phyloP scores from a whole-genome alignment of 2,113 vertebrate genomes.

The Pedionomus torquatus region DNA sequence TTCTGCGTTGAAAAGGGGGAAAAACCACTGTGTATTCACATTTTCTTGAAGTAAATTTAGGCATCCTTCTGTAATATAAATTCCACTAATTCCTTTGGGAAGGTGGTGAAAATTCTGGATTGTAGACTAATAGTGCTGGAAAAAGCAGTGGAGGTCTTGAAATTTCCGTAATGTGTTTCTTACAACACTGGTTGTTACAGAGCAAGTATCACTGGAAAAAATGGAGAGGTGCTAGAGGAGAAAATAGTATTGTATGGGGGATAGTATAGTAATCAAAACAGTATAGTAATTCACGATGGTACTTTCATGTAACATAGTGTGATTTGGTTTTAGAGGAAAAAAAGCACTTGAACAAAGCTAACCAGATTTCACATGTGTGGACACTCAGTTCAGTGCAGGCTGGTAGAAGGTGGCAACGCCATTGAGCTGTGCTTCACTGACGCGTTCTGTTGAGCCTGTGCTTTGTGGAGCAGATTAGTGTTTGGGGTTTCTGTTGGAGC shows the following conservation, averaged over 20 bases:
- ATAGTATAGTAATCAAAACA: neutral
- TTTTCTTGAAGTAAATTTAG: neutral
- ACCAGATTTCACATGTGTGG: neutral
- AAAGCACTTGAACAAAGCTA: neutral
- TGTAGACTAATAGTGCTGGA: neutral
- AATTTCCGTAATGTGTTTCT: neutral
- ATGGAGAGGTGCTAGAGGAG: neutral
- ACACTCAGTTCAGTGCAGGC: neutral
- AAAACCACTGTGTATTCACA: neutral
- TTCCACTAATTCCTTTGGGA: neutral
- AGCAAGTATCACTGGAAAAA: neutral
- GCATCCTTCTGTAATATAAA: neutral
- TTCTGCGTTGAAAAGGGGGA: neutral
- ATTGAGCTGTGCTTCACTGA: neutral
- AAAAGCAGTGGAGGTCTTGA: neutral
- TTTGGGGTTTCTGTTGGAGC: neutral
- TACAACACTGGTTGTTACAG: neutral
- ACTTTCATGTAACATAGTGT: neutral
- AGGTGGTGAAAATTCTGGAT: neutral
- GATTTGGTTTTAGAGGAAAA: neutral
- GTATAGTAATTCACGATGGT: neutral
- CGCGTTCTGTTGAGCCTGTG: neutral
- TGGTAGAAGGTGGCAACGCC: neutral
- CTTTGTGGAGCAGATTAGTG: neutral
- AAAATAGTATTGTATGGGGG: neutral